Evolutionary conservation across 2,888 invertebrate genomes (phyloP), one percentile per base, ranked within the genome.

Genomic region (Seira musarum): DNA sequence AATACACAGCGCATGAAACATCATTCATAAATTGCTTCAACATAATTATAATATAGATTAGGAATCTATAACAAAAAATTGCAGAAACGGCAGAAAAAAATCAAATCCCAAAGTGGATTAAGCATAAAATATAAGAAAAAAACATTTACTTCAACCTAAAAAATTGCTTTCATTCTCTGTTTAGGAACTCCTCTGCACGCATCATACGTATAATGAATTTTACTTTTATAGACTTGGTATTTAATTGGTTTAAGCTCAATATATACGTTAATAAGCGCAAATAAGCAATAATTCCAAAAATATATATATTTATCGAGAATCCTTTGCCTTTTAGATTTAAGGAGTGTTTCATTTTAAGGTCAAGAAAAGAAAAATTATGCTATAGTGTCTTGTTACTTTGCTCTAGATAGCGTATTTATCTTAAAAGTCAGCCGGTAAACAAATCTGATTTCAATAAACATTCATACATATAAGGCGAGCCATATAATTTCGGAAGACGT

Each of bases 341-440:
- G 66, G 17, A 53, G 53, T 15, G 13, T 53, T 17, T 53, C 53
- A 17, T 53, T 53, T 53, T 53, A 53, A 82, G 83, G 83, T 83
- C 83, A 83, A 82, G 81, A 83, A 82, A 82, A 80, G 80, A 83
- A 83, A 83, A 83, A 80, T 78, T 74, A 80, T 66, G 53, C 22
- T 77, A 69, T 5, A 66, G 22, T 61, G 61, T 17, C 61, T 60
- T 67, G 53, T 53, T 30, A 30, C 30, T 82, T 75, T 83, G 83
- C 81, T 82, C 83, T 71, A 83, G 76, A 83, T 83, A 77, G 78
- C 40, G 65, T 74, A 40, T 19, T 80, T 74, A 70, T 67, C 63
- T 53, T 53, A 53, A 53, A 53, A 49, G 49, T 22, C 64, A 8
- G 13, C 66, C 13, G 65, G 30, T 8, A 30, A 53, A 53, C 3